A percentile compares a stretch with the other conserved stretches of the same genome.
Conservation (phyloP, 2,797 vertebrate genomes). For the Gallinago solitaria region DNA sequence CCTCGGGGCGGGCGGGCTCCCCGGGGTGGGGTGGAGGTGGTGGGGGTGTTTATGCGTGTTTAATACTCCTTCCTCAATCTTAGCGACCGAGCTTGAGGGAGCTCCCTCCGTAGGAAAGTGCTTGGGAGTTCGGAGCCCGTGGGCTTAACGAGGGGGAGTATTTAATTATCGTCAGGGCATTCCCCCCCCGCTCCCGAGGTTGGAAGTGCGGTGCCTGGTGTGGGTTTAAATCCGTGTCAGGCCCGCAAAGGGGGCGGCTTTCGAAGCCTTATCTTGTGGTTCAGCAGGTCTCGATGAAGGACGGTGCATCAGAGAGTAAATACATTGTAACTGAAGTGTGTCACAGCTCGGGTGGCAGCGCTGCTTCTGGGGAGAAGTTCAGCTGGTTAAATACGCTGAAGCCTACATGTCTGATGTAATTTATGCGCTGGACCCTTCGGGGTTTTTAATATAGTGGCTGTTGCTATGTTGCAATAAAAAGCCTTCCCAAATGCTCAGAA, state of each 20-base stretch:
- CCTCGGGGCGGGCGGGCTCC: neutral
- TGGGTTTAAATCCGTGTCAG: neutral
- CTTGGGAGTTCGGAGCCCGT: neutral
- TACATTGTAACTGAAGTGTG: neutral
- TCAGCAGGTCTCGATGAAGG: neutral
- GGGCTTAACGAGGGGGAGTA: neutral
- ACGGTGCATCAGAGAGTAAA: neutral
- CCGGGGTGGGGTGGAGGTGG: neutral
- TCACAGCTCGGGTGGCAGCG: neutral
- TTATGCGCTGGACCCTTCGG: neutral
- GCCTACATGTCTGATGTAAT: neutral
- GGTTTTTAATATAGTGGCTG: neutral
- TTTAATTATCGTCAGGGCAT: neutral
- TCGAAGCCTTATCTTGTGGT: neutral
- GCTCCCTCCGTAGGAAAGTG: neutral
- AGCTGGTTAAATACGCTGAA: neutral
- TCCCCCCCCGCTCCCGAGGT: neutral
- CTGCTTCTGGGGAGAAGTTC: neutral
- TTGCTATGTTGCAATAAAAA: slow-evolving; percentile 18
- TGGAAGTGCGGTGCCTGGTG: neutral
- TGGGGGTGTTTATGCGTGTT: neutral
- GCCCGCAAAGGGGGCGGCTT: neutral
- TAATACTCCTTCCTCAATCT: rapidly evolving
- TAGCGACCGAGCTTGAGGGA: neutral
- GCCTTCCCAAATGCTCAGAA: neutral